Conservation (phyloP, 2,888 invertebrate species). For the Euclidia mi region DNA sequence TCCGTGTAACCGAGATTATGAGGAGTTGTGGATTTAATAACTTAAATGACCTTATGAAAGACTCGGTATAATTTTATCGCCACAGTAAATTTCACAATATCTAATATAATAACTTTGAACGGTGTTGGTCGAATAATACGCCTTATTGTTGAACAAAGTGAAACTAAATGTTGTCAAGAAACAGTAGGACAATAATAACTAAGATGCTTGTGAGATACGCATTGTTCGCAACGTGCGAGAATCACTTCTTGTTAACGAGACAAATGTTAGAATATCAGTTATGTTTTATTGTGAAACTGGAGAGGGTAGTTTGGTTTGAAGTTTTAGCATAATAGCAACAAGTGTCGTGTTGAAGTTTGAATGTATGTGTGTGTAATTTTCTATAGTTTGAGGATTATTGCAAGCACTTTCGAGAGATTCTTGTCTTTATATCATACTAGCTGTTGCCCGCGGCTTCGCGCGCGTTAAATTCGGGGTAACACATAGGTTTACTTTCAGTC, state of each 20-base stretch:
- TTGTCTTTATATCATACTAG: no score
- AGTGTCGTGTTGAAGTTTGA: no score
- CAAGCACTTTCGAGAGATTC: no score
- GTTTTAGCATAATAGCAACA: no score
- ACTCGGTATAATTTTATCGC: constrained; percentile 39
- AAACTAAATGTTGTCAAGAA: constrained; percentile 3
- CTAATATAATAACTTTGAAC: constrained; percentile 14
- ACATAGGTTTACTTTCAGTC: no score
- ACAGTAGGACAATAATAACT: no score
- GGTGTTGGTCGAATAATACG: constrained; percentile 3
- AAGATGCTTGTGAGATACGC: background rate
- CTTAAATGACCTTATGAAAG: constrained; percentile 33
- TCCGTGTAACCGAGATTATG: constrained; percentile 29
- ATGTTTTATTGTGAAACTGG: background rate
- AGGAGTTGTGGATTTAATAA: constrained; percentile 40
- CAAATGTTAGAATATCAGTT: background rate
- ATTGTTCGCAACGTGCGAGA: background rate
- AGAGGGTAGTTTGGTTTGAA: no score
- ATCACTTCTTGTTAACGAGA: background rate
- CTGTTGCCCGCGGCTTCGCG: no score
- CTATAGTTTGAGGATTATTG: no score
- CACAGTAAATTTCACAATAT: constrained; percentile 40
- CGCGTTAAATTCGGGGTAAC: no score
- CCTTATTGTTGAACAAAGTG: constrained; percentile 10
- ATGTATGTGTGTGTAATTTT: no score